Evolutionary conservation across 2,888 invertebrate genomes (phyloP).

Genomic region (Stenichneumon culpator): DNA sequence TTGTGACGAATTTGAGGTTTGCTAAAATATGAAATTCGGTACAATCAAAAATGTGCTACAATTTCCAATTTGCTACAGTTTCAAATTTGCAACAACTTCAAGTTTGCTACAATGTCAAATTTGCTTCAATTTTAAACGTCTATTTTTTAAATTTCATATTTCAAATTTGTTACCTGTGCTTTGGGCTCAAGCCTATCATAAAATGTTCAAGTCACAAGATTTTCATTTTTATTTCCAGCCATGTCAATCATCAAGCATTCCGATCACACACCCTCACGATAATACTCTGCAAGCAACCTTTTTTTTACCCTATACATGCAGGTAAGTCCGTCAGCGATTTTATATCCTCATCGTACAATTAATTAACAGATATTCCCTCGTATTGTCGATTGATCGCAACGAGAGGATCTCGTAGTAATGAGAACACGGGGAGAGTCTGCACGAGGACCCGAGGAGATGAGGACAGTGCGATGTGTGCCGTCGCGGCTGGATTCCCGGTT

Average conservation of each 20-base stretch:
- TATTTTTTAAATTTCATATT: too few relatives aligned
- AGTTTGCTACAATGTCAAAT: too few relatives aligned
- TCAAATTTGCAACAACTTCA: too few relatives aligned
- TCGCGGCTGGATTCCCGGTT: conserved; percentile 1
- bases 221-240: too few relatives aligned
- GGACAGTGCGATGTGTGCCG: conserved; percentile 6
- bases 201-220: too few relatives aligned
- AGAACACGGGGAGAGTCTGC: conserved; percentile 1
- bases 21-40: too few relatives aligned
- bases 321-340: neutral
- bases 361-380: neutral
- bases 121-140: too few relatives aligned
- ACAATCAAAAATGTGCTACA: too few relatives aligned
- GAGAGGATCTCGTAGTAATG: neutral
- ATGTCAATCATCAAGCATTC: neutral
- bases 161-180: too few relatives aligned
- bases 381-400: conserved; percentile 29
- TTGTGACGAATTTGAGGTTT: too few relatives aligned
- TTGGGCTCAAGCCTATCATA: too few relatives aligned
- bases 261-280: neutral
- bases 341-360: neutral
- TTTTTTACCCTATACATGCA: neutral
- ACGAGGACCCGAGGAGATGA: conserved; percentile 21
- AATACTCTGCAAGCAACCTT: neutral
- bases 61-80: too few relatives aligned